These are phyloP conservation scores for Actenoides hombroni DNA, from an alignment of 2,113 vertebrate species.

Conservation along the genomic window DNA sequence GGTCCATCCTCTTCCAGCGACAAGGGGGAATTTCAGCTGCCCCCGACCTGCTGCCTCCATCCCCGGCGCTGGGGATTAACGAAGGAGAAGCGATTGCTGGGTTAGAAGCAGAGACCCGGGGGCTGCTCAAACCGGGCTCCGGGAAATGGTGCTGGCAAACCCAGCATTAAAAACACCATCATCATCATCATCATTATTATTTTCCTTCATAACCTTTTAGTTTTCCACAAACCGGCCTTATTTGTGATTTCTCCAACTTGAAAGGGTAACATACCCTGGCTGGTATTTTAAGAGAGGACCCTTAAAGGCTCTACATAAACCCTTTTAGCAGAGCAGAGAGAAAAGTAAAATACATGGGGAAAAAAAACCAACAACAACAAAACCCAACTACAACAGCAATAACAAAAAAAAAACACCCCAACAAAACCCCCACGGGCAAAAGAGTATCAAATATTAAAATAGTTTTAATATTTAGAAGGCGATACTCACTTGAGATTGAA, in stretches of 20 bases:
- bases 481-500: slow-evolving; percentile 88
- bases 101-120: neutral
- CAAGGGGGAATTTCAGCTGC: neutral
- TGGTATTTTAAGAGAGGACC: neutral
- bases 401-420: neutral
- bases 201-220: neutral
- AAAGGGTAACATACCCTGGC: neutral
- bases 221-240: neutral
- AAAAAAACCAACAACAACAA: neutral
- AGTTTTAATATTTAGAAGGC: slow-evolving; percentile 61
- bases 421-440: neutral
- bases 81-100: slow-evolving; percentile 41
- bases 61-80: neutral
- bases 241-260: neutral
- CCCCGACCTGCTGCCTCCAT: neutral
- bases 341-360: neutral
- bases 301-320: neutral
- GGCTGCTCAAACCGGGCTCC: neutral
- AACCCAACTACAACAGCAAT: neutral
- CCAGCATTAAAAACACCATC: neutral
- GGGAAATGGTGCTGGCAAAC: neutral
- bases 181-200: neutral
- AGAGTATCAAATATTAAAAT: slow-evolving; percentile 58
- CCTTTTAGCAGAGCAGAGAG: neutral
- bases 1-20: neutral